Evolutionary conservation across 1,140 invertebrate genomes (phyloP).

Genomic region (Choristoneura fumiferana): DNA sequence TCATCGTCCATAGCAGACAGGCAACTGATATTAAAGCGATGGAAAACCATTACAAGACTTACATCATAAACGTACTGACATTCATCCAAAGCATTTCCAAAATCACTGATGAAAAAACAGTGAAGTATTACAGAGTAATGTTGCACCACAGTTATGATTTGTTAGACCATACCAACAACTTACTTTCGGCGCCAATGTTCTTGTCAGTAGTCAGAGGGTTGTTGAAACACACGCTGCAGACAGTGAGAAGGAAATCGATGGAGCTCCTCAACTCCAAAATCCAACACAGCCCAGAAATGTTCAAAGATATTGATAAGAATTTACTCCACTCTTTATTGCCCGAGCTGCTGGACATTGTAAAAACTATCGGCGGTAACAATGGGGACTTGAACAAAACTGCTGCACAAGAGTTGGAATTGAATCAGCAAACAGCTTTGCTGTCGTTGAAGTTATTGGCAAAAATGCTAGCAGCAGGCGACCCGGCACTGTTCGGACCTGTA

Average conservation of each 20-base stretch:
- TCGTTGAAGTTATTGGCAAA: conserved; percentile 89
- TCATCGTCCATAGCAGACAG: conserved; percentile 82
- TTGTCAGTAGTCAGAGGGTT: conserved; percentile 86
- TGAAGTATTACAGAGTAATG: conserved; percentile 90
- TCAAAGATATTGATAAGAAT: conserved; percentile 69
- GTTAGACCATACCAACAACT: conserved; percentile 86
- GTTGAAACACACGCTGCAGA: conserved; percentile 82
- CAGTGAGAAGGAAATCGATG: conserved; percentile 88
- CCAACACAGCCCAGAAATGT: conserved; percentile 82
- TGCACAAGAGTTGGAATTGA: conserved; percentile 80
- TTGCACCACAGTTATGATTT: conserved; percentile 88
- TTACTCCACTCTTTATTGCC: conserved; percentile 80
- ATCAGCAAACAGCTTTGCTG: conserved; percentile 89
- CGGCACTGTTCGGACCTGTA: conserved; percentile 82
- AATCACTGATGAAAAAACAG: conserved; percentile 80
- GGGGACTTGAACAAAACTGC: conserved; percentile 57
- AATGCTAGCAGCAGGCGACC: conserved; percentile 81
- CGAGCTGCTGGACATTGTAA: conserved; percentile 82
- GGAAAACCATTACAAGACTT: conserved; percentile 81
- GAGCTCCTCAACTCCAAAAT: conserved; percentile 91
- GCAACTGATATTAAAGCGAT: conserved; percentile 74
- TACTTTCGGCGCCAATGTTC: conserved; percentile 88
- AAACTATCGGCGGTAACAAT: conserved; percentile 75
- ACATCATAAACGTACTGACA: conserved; percentile 84
- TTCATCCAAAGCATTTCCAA: conserved; percentile 83